Conservation (phyloP, 2,113 vertebrate species). For the Mola mola region DNA sequence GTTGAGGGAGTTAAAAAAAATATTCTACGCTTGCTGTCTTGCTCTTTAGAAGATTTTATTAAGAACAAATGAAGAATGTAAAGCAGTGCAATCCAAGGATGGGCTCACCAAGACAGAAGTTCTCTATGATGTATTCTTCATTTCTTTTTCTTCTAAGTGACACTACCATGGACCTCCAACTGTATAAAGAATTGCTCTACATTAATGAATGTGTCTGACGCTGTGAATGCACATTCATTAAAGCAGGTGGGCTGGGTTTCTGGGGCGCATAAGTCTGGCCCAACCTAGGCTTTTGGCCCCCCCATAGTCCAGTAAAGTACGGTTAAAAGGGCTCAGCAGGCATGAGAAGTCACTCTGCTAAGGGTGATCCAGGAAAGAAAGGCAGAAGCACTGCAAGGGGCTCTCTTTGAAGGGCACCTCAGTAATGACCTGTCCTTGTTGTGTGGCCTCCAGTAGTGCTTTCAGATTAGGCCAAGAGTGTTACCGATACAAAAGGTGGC, state of each 20-base stretch:
- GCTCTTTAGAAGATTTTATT: constrained; percentile 59
- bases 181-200: constrained; percentile 49
- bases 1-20: constrained; percentile 36
- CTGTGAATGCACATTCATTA: constrained; percentile 66
- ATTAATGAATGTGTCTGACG: constrained; percentile 63
- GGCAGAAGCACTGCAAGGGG: constrained; percentile 50
- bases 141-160: constrained; percentile 18
- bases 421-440: constrained; percentile 78
- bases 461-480: constrained; percentile 75
- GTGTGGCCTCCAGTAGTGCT: constrained; percentile 65
- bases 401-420: constrained; percentile 74
- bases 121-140: constrained; percentile 5
- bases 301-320: constrained; percentile 52
- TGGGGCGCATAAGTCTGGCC: constrained; percentile 46
- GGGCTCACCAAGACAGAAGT: constrained; percentile 15
- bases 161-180: constrained; percentile 26
- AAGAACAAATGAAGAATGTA: constrained; percentile 56
- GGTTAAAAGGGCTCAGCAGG: constrained; percentile 69
- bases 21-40: constrained; percentile 43
- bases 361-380: constrained; percentile 54
- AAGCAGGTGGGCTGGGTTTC: constrained; percentile 45
- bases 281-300: constrained; percentile 38
- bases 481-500: constrained; percentile 10
- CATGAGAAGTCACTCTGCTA: constrained; percentile 51
- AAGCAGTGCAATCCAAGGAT: constrained; percentile 37